Conservation (phyloP, 1,140 invertebrate species). For the Acromyrmex heyeri region DNA sequence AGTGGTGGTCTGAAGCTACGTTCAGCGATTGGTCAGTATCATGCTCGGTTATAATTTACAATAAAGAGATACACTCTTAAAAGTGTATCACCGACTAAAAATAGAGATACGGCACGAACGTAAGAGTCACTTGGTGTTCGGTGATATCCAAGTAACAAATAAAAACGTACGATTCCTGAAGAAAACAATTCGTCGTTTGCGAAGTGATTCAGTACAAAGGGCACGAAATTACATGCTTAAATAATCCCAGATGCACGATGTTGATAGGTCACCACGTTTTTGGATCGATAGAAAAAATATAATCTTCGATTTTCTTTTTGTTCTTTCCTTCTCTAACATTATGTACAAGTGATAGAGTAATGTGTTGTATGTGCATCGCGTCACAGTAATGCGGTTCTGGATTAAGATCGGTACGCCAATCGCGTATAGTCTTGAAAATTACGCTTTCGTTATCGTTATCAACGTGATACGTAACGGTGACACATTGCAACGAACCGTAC, state of each 20-base stretch:
- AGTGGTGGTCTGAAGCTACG: conserved; percentile 84
- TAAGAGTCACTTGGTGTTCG: conserved; percentile 79
- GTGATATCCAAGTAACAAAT: conserved; percentile 77
- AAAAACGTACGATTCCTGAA: conserved; percentile 30
- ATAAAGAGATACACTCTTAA: conserved; percentile 51
- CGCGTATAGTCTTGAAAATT: neutral
- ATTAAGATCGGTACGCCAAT: conserved; percentile 69
- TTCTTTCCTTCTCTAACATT: conserved; percentile 81
- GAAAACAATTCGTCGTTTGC: conserved; percentile 41
- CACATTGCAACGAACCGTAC: neutral
- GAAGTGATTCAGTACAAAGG: conserved; percentile 60
- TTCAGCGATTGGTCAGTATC: conserved; percentile 86
- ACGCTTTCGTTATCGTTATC: conserved; percentile 20
- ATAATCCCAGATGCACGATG: conserved; percentile 77
- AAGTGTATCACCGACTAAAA: conserved; percentile 52
- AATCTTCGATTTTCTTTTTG: conserved; percentile 84
- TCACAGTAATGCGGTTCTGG: conserved; percentile 75
- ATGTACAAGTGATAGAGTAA: conserved; percentile 86
- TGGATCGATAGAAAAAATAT: conserved; percentile 87
- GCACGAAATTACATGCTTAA: conserved; percentile 47
- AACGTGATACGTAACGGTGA: neutral
- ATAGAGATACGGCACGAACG: conserved; percentile 69
- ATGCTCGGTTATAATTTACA: conserved; percentile 75
- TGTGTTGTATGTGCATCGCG: conserved; percentile 78
- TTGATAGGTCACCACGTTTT: conserved; percentile 85